Evolutionary conservation across 2,113 vertebrate species (phyloP).

Genomic region (Passer domesticus): DNA sequence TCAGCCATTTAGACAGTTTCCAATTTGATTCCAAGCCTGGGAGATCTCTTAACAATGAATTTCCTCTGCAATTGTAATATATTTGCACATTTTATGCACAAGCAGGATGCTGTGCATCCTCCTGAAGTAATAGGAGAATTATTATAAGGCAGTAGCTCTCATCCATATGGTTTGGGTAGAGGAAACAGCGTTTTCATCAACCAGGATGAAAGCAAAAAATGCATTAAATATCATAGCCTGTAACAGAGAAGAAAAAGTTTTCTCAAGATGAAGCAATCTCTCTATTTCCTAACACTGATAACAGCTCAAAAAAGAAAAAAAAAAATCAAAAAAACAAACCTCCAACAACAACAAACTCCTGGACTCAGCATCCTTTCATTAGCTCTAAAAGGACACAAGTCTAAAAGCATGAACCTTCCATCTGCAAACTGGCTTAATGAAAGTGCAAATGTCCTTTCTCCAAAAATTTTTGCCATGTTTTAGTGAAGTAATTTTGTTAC

Average conservation of each 20-base stretch:
- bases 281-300: background rate
- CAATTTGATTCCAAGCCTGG: conserved; percentile 51
- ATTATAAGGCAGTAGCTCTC: background rate
- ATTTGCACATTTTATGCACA: conserved; percentile 39
- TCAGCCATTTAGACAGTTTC: conserved; percentile 59
- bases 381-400: background rate
- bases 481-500: conserved; percentile 9
- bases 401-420: conserved; percentile 3
- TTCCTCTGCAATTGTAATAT: conserved; percentile 39
- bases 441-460: background rate
- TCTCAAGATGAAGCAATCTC: background rate
- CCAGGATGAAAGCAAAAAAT: conserved; percentile 28
- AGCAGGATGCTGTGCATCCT: background rate
- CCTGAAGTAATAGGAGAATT: conserved; percentile 2
- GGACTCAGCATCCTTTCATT: conserved; percentile 30
- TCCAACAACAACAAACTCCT: background rate
- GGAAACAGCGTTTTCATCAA: background rate
- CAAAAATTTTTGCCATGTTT: background rate
- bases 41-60: conserved; percentile 42
- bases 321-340: background rate
- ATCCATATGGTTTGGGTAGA: background rate
- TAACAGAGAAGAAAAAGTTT: background rate
- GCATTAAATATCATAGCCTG: conserved; percentile 9
- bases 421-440: background rate
- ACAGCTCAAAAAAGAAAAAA: background rate